These are phyloP conservation scores for Channallabes apus DNA, from an alignment of 2,797 vertebrate species.

Conservation along the genomic window DNA sequence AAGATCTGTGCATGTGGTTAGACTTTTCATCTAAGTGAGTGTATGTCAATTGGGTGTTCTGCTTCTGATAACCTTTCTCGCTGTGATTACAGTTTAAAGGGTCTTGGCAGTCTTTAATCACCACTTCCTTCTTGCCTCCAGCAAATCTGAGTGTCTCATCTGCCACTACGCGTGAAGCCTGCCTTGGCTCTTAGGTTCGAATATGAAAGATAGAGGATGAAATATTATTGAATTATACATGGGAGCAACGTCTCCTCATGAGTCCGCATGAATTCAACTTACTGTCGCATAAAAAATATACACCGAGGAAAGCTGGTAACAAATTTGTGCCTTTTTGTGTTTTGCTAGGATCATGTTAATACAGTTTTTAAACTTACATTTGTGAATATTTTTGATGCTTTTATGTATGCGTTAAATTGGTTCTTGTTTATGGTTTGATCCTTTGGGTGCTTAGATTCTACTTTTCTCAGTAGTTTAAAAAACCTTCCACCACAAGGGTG, in stretches of 20 bases:
- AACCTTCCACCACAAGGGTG: no score
- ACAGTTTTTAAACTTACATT: not conserved
- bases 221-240: slow-evolving; percentile 55
- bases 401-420: no score
- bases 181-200: slow-evolving; percentile 38
- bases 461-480: no score
- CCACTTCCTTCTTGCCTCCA: slow-evolving; percentile 25
- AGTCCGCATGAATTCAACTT: slow-evolving; percentile 25
- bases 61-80: slow-evolving; percentile 38
- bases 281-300: slow-evolving; percentile 11
- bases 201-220: slow-evolving; percentile 44
- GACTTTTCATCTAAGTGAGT: slow-evolving; percentile 19
- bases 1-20: slow-evolving; percentile 33
- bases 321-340: not conserved
- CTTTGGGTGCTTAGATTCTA: no score
- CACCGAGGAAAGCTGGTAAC: not conserved
- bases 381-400: not conserved
- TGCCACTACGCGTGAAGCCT: slow-evolving; percentile 39
- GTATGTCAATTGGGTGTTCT: slow-evolving; percentile 31
- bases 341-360: not conserved
- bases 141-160: slow-evolving; percentile 45
- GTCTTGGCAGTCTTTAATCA: slow-evolving; percentile 48
- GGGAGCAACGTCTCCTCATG: slow-evolving; percentile 33
- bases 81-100: slow-evolving; percentile 37
- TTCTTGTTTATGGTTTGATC: not conserved